These are phyloP conservation scores for Conger conger DNA, from an alignment of 2,113 vertebrate species.

Conservation along the genomic window DNA sequence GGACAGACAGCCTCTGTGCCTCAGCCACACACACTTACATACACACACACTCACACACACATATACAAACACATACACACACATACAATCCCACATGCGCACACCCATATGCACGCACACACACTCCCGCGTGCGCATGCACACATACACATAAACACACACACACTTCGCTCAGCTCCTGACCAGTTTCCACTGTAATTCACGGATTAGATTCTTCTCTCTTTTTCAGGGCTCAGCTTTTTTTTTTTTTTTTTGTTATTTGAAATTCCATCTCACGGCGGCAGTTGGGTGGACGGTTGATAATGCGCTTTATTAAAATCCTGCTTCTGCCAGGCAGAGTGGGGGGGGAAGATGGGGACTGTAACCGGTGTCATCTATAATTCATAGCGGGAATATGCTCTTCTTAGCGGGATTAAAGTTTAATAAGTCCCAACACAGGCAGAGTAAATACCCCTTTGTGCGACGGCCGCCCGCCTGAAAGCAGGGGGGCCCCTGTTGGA, in stretches of 20 bases:
- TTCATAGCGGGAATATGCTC: constrained; percentile 73
- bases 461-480: constrained; percentile 47
- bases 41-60: not conserved
- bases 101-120: not conserved
- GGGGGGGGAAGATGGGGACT: constrained; percentile 64
- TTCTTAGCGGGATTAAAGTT: constrained; percentile 77
- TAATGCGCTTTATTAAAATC: constrained; percentile 73
- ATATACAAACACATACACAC: constrained; percentile 24
- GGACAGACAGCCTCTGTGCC: too few relatives aligned
- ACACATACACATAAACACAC: constrained; percentile 22
- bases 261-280: constrained; percentile 59
- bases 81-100: too few relatives aligned
- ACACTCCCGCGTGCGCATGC: not conserved
- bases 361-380: constrained; percentile 75
- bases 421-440: constrained; percentile 70
- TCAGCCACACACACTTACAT: not conserved
- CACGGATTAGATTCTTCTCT: constrained; percentile 61
- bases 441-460: constrained; percentile 71
- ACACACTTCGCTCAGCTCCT: constrained; percentile 35
- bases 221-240: constrained; percentile 36
- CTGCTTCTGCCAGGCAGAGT: constrained; percentile 48
- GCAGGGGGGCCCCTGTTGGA: constrained; percentile 25
- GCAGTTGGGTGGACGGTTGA: constrained; percentile 45
- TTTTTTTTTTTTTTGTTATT: constrained; percentile 37
- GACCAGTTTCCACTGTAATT: constrained; percentile 47